A percentile compares a stretch with the other conserved stretches of the same genome.
These are phyloP conservation scores for Euplagia quadripunctaria DNA, from an alignment of 2,888 invertebrate genomes.

Conservation along the genomic window DNA sequence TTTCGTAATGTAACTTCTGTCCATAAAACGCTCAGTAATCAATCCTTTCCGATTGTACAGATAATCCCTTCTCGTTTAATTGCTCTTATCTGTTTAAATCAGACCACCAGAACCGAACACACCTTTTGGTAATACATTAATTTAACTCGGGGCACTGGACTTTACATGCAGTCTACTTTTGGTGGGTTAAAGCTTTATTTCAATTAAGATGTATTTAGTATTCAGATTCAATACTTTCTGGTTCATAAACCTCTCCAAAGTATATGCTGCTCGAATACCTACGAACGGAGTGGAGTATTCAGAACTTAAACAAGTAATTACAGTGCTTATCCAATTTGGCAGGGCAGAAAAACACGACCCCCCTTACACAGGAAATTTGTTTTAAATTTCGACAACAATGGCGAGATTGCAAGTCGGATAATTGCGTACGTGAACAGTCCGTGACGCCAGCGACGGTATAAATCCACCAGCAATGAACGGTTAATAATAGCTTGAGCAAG, in stretches of 20 bases:
- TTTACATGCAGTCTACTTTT: constrained; percentile 3
- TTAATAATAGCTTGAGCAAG: constrained; percentile 81
- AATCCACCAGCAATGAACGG: constrained; percentile 80
- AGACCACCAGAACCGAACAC: constrained; percentile 36
- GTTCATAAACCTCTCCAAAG: constrained; percentile 17
- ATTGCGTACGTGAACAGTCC: constrained; percentile 80
- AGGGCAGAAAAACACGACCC: constrained; percentile 85
- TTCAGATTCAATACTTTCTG: constrained; percentile 55
- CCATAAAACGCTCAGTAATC: constrained; percentile 24
- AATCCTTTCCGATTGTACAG: constrained; percentile 35
- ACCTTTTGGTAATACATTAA: constrained; percentile 5
- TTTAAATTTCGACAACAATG: constrained; percentile 87
- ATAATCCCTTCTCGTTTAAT: constrained; percentile 40
- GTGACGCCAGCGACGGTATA: constrained; percentile 77
- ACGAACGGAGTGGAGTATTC: constrained; percentile 72
- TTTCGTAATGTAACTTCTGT: constrained; percentile 36
- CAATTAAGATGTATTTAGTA: constrained; percentile 49
- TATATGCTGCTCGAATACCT: constrained; percentile 50
- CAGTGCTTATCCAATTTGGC: constrained; percentile 87
- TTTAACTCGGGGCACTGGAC: constrained; percentile 1
- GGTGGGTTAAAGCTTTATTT: constrained; percentile 32
- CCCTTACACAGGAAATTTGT: constrained; percentile 86
- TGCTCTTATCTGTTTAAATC: constrained; percentile 35
- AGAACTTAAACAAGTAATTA: constrained; percentile 82
- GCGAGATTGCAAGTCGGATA: constrained; percentile 83